Base-by-base conservation (phyloP, 2,113 vertebrate genomes). In the Cynopterus brachyotis region DNA sequence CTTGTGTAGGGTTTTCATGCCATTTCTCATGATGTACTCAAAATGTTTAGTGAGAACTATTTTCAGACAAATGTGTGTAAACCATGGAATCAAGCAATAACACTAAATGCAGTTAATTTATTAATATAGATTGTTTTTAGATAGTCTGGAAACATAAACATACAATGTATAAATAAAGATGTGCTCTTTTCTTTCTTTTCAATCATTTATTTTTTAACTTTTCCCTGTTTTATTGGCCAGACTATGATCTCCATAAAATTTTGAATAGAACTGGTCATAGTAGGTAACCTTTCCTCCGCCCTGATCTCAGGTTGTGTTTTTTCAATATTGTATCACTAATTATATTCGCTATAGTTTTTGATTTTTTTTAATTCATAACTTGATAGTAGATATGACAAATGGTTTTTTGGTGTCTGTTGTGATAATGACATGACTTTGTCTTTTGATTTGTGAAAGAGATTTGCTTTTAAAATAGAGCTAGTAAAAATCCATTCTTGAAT, bases 291-390 rank as follows among this genome's bases (percentile, higher is more conserved):
- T 91, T 1, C 59, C 47, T 94, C 57, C 76, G 24, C 84, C 66
- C 26, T 80, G 40, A 53, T 73, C 78, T 80, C 42, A 93, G 22
- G 35, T 64, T 84, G 13, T 60, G 19, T 19, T 94, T 91, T 91
- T 88, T 85, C n/a, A 55, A 1, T 85, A 73, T 75, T 89, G 15
- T 3, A 35, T 79, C 24, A 84, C 22, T 84, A 86, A 88, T 87
- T 32, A 76, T 66, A 86, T 82, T 93, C 91, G 40, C 30, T 83
- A 2, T 60, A 88, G 20, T 90, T 95, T 88, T 80, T 91, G 9
- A 60, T 5, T 45, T 75, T 89, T 67, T 57, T 42, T n/a, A 81
- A 59, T 22, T 50, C 30, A 37, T 80, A 84, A 62, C 60, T 84
- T 28, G 35, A 57, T 70, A 50, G 50, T 79, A 88, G 73, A 73